Base-by-base conservation (phyloP, 2,888 invertebrate species). In the Ichneumon xanthorius region DNA sequence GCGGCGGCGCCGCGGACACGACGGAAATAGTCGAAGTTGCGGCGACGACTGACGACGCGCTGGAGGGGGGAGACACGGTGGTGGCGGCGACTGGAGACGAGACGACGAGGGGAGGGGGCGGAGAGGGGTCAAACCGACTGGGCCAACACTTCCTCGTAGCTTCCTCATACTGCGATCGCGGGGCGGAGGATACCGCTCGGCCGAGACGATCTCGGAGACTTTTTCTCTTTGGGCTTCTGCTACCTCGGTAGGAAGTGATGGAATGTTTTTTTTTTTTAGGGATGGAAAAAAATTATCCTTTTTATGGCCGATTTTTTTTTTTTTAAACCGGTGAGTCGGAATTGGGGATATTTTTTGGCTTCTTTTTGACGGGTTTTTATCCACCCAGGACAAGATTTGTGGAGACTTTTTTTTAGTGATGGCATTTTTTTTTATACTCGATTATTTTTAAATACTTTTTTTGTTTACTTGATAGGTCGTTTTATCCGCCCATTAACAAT, bases 21-120 rank as follows among this genome's bases (percentile, higher is more conserved):
- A 90, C 88, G 89, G 91, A 91, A 92, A 92, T 91, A 92, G 90
- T 91, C 91, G 89, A 90, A 91, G 90, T 84, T 88, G 84, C 55
- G 72, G 80, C 80, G 67, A 73, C 80, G 82, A 80, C 68, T 63
- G 40, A 53, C 30, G 30, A 30, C n/a, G 67, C 33, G 82, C 67
- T 78, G 85, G 84, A 82, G 87, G 68, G 88, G 87, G 79, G 68
- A 72, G 71, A 45, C 84, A 84, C 67, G 82, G 83, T 40, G 40
- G 40, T 61, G 76, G 76, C 73, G 73, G 33, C 82, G 82, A 58
- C 71, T 26, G 19, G 3, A 33, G n/a, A 48, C 48, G 33, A 2
- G 67, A 48, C 76, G 71, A 68, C 71, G 76, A 30, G 70, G 11
- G 26, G 73, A 67, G 83, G 67, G 87, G 83, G 73, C 86, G 84